phyloP scores from a whole-genome alignment of 2,888 invertebrate species.

The Pammene fasciana region DNA sequence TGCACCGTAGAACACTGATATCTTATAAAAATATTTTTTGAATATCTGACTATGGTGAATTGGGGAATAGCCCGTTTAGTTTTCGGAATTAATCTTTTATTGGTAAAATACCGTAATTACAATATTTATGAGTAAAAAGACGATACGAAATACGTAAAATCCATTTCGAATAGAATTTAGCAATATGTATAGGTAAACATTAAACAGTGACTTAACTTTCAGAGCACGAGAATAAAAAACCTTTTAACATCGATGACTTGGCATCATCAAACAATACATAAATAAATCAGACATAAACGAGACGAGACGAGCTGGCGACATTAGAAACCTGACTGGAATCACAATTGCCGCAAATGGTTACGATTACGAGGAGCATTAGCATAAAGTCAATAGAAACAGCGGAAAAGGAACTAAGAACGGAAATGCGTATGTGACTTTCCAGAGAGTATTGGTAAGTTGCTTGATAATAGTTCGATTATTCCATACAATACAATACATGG shows the following conservation, averaged over 20 bases:
- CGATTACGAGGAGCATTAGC: slow-evolving; percentile 33
- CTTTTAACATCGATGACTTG: neutral
- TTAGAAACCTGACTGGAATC: slow-evolving; percentile 23
- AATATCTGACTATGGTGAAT: too few species aligned
- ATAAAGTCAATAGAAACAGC: slow-evolving; percentile 36
- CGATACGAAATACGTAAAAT: too few species aligned
- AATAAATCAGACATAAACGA: slow-evolving; percentile 16
- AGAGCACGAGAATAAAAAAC: neutral
- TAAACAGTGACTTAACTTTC: too few species aligned
- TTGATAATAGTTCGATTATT: neutral
- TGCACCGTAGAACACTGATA: too few species aligned
- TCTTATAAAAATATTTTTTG: too few species aligned
- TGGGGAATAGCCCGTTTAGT: too few species aligned
- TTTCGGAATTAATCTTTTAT: too few species aligned
- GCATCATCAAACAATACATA: slow-evolving; percentile 12
- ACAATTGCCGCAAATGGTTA: slow-evolving; percentile 20
- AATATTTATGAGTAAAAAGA: too few species aligned
- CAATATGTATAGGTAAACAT: too few species aligned
- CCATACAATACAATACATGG: neutral
- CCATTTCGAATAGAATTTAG: too few species aligned
- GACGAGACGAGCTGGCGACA: slow-evolving; percentile 24
- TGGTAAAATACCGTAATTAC: too few species aligned
- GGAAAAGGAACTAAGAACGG: slow-evolving; percentile 35
- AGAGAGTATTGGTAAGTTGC: slow-evolving; percentile 1
- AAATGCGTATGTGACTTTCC: slow-evolving; percentile 22